phyloP scores from a whole-genome alignment of 2,113 vertebrate species.

The Crotalus helleri region DNA sequence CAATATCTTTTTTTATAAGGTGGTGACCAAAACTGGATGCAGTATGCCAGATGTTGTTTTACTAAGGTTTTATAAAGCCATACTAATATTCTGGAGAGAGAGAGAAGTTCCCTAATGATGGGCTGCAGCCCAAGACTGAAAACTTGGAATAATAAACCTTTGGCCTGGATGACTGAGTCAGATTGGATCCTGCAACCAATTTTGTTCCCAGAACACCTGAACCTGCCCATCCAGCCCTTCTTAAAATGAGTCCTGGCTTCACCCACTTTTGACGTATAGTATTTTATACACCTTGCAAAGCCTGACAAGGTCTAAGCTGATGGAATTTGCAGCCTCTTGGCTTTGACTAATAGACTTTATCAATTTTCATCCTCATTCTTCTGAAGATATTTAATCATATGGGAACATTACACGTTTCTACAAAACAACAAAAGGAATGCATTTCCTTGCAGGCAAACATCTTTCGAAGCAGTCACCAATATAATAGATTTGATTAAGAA shows the following conservation, averaged over 20 bases:
- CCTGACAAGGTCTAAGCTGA: neutral
- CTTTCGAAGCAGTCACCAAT: constrained; percentile 40
- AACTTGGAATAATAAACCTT: neutral
- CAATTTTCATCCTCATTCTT: neutral
- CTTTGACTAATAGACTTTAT: neutral
- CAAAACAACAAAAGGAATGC: constrained; percentile 28
- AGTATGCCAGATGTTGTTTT: no score
- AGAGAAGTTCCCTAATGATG: neutral
- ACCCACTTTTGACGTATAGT: neutral
- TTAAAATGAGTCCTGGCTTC: neutral
- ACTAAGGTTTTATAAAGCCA: no score
- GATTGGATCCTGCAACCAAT: neutral
- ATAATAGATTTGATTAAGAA: constrained; percentile 27
- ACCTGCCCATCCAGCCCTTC: neutral
- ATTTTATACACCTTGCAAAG: neutral
- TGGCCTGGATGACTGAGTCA: neutral
- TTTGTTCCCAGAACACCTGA: neutral
- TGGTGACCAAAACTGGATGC: no score
- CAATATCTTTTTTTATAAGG: no score
- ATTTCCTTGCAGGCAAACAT: constrained; percentile 7
- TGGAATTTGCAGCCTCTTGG: neutral
- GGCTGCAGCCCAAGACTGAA: neutral
- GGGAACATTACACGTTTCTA: constrained; percentile 9
- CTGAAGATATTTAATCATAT: neutral
- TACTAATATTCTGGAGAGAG: no score